Base-by-base conservation (phyloP, 2,113 vertebrate species). In the Blennius ocellaris region DNA sequence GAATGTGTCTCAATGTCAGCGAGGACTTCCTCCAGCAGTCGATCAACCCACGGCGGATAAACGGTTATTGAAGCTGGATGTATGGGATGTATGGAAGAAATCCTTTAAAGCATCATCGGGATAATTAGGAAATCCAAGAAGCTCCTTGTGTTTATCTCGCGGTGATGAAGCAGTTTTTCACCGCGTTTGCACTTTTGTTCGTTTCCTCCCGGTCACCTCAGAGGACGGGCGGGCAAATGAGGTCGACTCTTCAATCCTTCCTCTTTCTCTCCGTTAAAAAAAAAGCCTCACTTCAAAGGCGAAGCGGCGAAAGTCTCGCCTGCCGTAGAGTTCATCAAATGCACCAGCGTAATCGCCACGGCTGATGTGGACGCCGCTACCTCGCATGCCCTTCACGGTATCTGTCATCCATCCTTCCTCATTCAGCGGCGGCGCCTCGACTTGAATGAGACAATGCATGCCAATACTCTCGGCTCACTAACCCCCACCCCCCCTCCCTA, bases 351-450 rank as follows among this genome's bases (percentile, higher is more conserved):
- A 11, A 68, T 73, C 56, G 55, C 69, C 16, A n/a, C 12, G 4
- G 9, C 72, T 30, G 69, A 73, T 38, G 65, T 77, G 79, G 68
- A 65, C 66, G 10, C 6, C 0, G 68, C 79, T 76, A 77, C 78
- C 85, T 78, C 37, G 65, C 58, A 8, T 41, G 88, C 80, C 88
- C 88, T 90, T 91, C 88, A 89, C 76, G 61, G 8, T 86, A 65
- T 75, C 78, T 78, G 81, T 65, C 82, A 69, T 76, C 82, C 78
- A 73, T 83, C 61, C 59, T 71, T 71, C 70, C 82, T 84, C 69
- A 71, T 90, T 84, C 81, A 69, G 69, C 81, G 38, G 64, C 55
- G 44, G 44, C 10, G 44, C 11, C 72, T 73, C 51, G 48, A 72
- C 21, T 30, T 57, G 76, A 80, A 74, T 65, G 78, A 80, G 79